Evolutionary conservation across 2,113 vertebrate species (phyloP), one percentile per base, ranked within the genome.

Genomic region (Raja brachyura): DNA sequence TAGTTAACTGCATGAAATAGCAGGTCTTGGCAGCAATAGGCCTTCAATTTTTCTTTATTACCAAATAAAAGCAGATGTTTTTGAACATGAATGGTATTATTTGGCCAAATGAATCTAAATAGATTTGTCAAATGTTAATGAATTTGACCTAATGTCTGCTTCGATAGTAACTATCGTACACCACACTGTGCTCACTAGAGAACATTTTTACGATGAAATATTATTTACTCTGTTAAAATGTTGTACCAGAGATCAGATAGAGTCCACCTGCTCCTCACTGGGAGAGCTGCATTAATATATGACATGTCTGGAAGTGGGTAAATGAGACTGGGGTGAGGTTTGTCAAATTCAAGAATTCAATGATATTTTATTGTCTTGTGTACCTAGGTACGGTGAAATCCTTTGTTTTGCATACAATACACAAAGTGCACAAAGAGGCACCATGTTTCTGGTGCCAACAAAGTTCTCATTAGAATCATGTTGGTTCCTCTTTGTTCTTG

Each of bases 1-100:
- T 90, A 70, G n/a, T 90, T 90, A 70, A 90, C 31, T 10, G 88
- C 31, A 90, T 70, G 63, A 90, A 70, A 90, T 63, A 68, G 68
- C 66, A 63, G 70, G n/a, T 39, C 63, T 90, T 90, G 88, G 88
- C 88, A 90, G 31, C 14, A 90, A 59, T 48, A 70, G 59, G 20
- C 20, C 66, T 90, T 90, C 63, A 63, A 70, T 90, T 90, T 90
- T 68, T 68, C 28, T 70, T 90, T 70, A 70, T n/a, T 28, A 63
- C 22, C 88, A 70, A 31, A 70, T 90, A 31, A 70, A 90, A 90
- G 63, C 88, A 66, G 61, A 61, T 33, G 68, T 31, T 70, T 70
- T 33, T 70, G 88, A 90, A 70, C 61, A 90, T 90, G 66, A 70
- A 70, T 70, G 88, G 63, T 39, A 39, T 39, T 70, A 18, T 70